Evolutionary conservation across 2,797 vertebrate genomes (phyloP), one percentile per base, ranked within the genome.

Genomic region (Phoebastria nigripes): DNA sequence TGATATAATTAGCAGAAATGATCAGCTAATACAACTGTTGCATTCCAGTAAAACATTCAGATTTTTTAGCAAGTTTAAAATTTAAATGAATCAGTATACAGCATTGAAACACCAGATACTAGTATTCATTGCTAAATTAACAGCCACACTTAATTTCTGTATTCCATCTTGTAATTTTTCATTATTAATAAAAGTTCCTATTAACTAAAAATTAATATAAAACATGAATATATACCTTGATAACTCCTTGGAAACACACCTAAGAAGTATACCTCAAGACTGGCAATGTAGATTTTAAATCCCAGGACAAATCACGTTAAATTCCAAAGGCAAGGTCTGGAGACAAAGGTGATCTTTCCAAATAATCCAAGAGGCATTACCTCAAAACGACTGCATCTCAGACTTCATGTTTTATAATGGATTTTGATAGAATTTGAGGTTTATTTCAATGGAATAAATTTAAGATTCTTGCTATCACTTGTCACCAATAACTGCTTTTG

Each of bases 301-400:
- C 13, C 52, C 39, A 83, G 25, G 31, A 90, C 13, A 47, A 87
- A 74, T 41, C 21, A 26, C 16, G 44, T 56, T 56, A 35, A 76
- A 82, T 79, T 90, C 66, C 54, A 72, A 81, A 77, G 56, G 49
- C 41, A 81, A 61, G n/a, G 35, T 18, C 33, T 37, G 66, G 77
- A 84, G 58, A 72, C 44, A 92, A 87, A 87, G 35, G 37, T 71
- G 41, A 94, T 84, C 73, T 69, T 92, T 89, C 91, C 91, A 93
- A 93, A 58, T n/a, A 90, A 70, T 91, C 79, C 82, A 95, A 94
- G 59, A 86, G 86, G 56, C 31, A 81, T 71, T 63, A 83, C 52
- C 65, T 86, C 80, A 74, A 81, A 90, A 83, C 4, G 4, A 59
- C 14, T 4, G 8, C 19, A 55, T 67, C 59, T 83, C 63, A 78